A percentile compares a stretch with the other conserved stretches of the same genome.
phyloP scores from a whole-genome alignment of 2,888 invertebrate species.

The Junonia oenone region DNA sequence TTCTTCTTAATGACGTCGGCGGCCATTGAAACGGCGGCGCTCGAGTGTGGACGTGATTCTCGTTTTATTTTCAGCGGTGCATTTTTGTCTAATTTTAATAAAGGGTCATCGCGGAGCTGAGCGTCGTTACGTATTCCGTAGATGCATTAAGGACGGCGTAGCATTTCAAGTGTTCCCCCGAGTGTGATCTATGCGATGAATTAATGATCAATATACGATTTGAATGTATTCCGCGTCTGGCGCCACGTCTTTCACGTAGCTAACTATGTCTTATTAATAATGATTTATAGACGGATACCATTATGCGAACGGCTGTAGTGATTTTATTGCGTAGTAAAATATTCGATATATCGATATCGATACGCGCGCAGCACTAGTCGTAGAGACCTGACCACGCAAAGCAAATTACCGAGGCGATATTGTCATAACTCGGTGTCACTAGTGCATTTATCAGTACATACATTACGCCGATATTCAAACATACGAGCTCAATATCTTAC shows the following conservation, averaged over 20 bases:
- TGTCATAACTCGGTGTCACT: conserved; percentile 34
- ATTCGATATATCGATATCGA: conserved; percentile 10
- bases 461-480: conserved; percentile 42
- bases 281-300: conserved; percentile 27
- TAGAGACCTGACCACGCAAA: conserved; percentile 14
- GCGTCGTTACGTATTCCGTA: conserved; percentile 34
- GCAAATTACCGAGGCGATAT: conserved; percentile 27
- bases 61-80: conserved; percentile 39
- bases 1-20: conserved; percentile 63
- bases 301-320: conserved; percentile 13
- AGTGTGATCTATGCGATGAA: conserved; percentile 39
- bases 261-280: conserved; percentile 31
- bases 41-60: conserved; percentile 67
- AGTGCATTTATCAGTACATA: conserved; percentile 32
- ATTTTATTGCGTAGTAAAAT: conserved; percentile 13
- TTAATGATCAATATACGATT: conserved; percentile 36
- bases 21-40: conserved; percentile 62
- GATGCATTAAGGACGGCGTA: conserved; percentile 27
- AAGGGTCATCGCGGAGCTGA: conserved; percentile 26
- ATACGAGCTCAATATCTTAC: conserved; percentile 52
- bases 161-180: conserved; percentile 40
- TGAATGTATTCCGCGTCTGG: conserved; percentile 33
- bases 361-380: conserved; percentile 13
- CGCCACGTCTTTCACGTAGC: conserved; percentile 36
- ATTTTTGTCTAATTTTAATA: conserved; percentile 39